phyloP scores from a whole-genome alignment of 2,797 vertebrate species.

The Bradypodion pumilum region DNA sequence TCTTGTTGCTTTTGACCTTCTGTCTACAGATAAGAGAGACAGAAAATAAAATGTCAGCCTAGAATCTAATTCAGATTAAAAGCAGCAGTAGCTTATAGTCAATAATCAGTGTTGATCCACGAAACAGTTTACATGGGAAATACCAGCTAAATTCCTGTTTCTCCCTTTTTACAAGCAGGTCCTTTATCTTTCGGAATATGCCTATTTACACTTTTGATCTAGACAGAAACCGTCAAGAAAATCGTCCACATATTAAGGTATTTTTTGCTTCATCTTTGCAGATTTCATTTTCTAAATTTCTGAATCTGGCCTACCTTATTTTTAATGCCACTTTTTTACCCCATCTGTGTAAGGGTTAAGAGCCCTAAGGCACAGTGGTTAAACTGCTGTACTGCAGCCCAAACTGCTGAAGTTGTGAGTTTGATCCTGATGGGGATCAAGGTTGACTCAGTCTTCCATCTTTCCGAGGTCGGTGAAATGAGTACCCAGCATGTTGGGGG shows the following conservation, averaged over 20 bases:
- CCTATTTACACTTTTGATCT: constrained; percentile 4
- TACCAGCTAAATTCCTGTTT: neutral
- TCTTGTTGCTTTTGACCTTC: neutral
- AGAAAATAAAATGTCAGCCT: neutral
- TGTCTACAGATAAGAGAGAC: neutral
- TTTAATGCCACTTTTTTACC: neutral
- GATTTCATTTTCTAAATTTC: neutral
- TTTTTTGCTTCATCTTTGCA: neutral
- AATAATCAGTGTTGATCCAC: no score
- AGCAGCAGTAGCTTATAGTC: neutral
- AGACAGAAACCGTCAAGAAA: neutral
- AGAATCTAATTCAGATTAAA: neutral
- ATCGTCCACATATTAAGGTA: constrained; percentile 7
- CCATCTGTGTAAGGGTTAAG: neutral
- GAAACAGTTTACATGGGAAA: neutral
- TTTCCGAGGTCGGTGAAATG: no score
- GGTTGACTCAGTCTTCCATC: no score
- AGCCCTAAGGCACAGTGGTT: no score
- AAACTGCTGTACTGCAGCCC: no score
- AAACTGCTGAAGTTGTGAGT: no score
- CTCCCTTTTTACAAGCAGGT: neutral
- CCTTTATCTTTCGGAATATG: constrained; percentile 20
- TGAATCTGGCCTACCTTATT: neutral
- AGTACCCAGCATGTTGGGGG: no score
- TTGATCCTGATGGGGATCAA: no score